phyloP scores from a whole-genome alignment of 2,797 vertebrate species.

The Clarias platycephalus region DNA sequence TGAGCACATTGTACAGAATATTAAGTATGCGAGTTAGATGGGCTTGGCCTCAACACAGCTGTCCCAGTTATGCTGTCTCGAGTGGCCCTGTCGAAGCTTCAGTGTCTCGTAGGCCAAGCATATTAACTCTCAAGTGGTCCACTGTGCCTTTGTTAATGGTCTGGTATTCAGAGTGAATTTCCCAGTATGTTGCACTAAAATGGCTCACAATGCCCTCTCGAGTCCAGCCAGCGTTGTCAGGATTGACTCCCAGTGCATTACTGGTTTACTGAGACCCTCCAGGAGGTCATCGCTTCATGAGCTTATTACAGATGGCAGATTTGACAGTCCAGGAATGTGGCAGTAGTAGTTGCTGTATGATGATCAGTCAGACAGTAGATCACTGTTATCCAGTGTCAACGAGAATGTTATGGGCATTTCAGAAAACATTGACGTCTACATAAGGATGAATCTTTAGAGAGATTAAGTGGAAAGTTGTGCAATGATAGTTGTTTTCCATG shows the following conservation, averaged over 20 bases:
- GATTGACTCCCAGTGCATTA: slow-evolving; percentile 3
- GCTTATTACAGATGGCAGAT: not conserved
- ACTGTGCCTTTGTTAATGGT: slow-evolving; percentile 29
- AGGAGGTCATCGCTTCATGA: not conserved
- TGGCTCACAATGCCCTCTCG: not conserved
- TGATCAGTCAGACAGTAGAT: not conserved
- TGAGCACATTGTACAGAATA: slow-evolving; percentile 46
- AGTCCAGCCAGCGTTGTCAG: not conserved
- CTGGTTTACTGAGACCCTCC: not conserved
- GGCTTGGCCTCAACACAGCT: slow-evolving; percentile 39
- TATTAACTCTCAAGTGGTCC: slow-evolving; percentile 12
- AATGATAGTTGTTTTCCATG: not conserved
- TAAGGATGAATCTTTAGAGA: not conserved
- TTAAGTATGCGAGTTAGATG: slow-evolving; percentile 12
- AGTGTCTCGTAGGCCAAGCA: slow-evolving; percentile 15
- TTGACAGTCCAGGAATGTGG: not conserved
- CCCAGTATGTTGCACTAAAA: not conserved
- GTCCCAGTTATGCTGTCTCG: slow-evolving; percentile 47
- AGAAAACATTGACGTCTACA: not conserved
- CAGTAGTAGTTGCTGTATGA: not conserved
- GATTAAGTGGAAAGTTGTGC: not conserved
- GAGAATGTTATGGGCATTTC: not conserved
- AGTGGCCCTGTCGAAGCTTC: slow-evolving; percentile 28
- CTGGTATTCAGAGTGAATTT: slow-evolving; percentile 8
- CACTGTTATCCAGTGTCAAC: not conserved